Percentiles rank a stretch among this genome's conserved stretches.
Evolutionary conservation across 92 coral and sea anemone species (phyloP).

Genomic region (Heteractis magnifica): DNA sequence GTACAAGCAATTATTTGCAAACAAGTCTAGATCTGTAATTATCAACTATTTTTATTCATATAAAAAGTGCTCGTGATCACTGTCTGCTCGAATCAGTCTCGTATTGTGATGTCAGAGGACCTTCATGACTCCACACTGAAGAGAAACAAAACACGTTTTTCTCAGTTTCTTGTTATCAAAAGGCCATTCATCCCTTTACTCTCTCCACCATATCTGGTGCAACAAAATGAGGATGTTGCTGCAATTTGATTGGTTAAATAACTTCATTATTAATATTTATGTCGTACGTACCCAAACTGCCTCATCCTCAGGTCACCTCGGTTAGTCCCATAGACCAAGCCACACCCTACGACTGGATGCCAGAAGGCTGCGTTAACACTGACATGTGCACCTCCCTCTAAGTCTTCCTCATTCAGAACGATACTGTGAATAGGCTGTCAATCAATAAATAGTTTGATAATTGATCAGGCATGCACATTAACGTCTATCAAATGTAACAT

Average conservation of each 20-base stretch:
- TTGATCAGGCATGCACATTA: neutral
- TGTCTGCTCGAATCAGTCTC: neutral
- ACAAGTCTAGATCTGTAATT: too few relatives aligned
- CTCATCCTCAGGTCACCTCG: conserved; percentile 76
- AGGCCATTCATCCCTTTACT: neutral
- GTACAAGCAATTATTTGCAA: too few relatives aligned
- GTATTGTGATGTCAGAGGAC: neutral
- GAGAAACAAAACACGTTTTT: neutral
- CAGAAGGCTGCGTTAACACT: conserved; percentile 90
- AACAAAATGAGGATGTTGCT: too few relatives aligned
- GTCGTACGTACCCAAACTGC: conserved; percentile 16
- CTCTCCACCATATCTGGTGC: too few relatives aligned
- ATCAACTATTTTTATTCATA: neutral
- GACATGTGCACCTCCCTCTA: conserved; percentile 47
- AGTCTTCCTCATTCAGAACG: conserved; percentile 51
- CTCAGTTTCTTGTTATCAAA: neutral
- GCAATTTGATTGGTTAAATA: too few relatives aligned
- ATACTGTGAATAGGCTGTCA: conserved; percentile 61
- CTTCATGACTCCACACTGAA: neutral
- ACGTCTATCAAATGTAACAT: neutral
- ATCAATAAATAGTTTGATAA: neutral
- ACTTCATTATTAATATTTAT: neutral
- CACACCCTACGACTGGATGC: conserved; percentile 97
- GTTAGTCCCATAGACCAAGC: conserved; percentile 94
- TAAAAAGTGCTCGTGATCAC: neutral